A percentile compares a stretch with the other conserved stretches of the same genome.
phyloP scores from a whole-genome alignment of 2,888 invertebrate species.

The Theodoxus fluviatilis region DNA sequence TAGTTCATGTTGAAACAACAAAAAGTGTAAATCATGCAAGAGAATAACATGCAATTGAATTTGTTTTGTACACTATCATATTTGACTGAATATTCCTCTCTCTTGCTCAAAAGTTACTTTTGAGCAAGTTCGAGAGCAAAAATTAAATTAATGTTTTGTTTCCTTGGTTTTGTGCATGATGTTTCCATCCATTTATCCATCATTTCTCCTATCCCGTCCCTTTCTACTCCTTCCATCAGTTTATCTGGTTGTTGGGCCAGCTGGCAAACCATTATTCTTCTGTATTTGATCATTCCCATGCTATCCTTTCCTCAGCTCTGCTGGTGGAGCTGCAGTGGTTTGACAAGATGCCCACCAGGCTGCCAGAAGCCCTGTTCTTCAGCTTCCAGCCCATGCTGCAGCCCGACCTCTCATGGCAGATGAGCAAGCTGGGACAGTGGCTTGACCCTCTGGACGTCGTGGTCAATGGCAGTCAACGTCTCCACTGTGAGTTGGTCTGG shows the following conservation, averaged over 20 bases:
- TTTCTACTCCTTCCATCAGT: neutral
- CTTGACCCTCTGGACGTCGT: slow-evolving; percentile 53
- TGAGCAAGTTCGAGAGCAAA: no score
- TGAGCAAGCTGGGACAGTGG: slow-evolving; percentile 49
- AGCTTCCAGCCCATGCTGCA: slow-evolving; percentile 43
- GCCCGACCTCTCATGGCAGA: slow-evolving; percentile 36
- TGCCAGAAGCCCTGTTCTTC: slow-evolving; percentile 55
- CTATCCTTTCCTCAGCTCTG: slow-evolving; percentile 47
- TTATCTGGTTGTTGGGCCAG: neutral
- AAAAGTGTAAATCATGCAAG: no score
- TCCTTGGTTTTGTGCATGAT: no score
- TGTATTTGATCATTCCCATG: neutral
- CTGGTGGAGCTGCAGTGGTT: slow-evolving; percentile 51
- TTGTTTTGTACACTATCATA: no score
- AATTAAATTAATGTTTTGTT: no score
- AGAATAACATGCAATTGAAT: no score
- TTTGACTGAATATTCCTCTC: no score
- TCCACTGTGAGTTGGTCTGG: slow-evolving; percentile 43
- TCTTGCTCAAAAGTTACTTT: no score
- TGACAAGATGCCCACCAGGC: slow-evolving; percentile 52
- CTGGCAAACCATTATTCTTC: neutral
- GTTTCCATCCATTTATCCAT: no score
- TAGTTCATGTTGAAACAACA: no score
- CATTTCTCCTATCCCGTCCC: neutral
- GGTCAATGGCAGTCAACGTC: slow-evolving; percentile 55